Conservation (phyloP, 2,797 vertebrate genomes). For the Craterocephalus amniculus region DNA sequence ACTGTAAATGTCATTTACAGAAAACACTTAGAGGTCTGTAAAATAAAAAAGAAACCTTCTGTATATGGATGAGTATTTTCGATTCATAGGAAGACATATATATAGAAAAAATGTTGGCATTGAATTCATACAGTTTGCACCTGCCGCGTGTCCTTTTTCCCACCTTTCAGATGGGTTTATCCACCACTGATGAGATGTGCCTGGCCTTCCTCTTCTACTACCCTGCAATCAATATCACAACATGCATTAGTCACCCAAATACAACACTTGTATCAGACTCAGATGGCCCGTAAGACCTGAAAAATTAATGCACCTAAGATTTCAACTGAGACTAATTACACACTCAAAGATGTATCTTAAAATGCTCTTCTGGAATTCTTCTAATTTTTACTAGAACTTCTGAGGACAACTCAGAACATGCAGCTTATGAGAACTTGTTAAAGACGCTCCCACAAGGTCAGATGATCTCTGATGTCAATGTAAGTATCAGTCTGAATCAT, state of each 20-base stretch:
- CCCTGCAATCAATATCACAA: constrained; percentile 64
- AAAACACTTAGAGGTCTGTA: constrained; percentile 3
- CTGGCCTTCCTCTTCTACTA: constrained; percentile 80
- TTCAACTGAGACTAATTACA: neutral
- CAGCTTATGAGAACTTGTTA: constrained; percentile 61
- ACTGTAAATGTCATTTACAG: neutral
- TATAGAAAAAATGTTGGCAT: neutral
- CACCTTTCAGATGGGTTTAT: constrained; percentile 71
- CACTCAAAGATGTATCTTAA: neutral
- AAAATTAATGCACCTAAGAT: neutral
- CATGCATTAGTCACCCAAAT: constrained; percentile 71
- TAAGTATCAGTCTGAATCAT: constrained; percentile 52
- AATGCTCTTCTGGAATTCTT: neutral
- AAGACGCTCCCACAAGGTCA: constrained; percentile 58
- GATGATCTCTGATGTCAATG: neutral
- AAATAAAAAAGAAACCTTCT: neutral
- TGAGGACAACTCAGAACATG: constrained; percentile 23
- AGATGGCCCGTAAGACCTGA: constrained; percentile 46
- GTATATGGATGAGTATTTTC: no score
- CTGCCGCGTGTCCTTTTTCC: neutral
- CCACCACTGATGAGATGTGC: constrained; percentile 79
- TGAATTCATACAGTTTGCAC: neutral
- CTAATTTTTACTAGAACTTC: constrained; percentile 39
- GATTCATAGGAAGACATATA: neutral
- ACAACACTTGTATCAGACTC: neutral